Conservation (phyloP, 2,888 invertebrate genomes). For the Mesorhabditis belari region DNA sequence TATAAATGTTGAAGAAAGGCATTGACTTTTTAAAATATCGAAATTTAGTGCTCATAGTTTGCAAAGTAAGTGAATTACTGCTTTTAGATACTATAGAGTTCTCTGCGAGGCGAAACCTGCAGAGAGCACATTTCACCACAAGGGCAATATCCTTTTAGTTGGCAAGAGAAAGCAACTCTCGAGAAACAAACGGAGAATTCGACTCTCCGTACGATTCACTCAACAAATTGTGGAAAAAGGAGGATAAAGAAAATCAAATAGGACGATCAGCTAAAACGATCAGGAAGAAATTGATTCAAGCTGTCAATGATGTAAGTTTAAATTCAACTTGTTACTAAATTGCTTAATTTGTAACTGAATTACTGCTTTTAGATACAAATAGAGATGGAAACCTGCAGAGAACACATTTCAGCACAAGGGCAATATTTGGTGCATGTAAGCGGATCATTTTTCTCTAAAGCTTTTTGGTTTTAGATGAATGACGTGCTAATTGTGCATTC, state of each 20-base stretch:
- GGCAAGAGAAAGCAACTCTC: too few species aligned
- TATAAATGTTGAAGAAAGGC: too few species aligned
- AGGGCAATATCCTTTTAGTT: too few species aligned
- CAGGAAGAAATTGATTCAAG: conserved; percentile 16
- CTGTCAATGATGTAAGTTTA: conserved; percentile 20
- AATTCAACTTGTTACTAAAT: background rate
- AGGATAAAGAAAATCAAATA: conserved; percentile 9
- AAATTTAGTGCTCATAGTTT: conserved; percentile 31
- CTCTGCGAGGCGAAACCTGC: background rate
- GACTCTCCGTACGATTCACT: conserved; percentile 29
- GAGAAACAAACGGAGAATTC: conserved; percentile 9
- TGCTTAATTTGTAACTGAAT: background rate
- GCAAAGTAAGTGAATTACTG: conserved; percentile 25
- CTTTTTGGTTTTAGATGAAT: conserved; percentile 10
- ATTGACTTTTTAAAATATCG: too few species aligned
- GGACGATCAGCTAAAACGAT: conserved; percentile 28
- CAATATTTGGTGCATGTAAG: conserved; percentile 27
- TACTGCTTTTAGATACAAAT: conserved; percentile 19
- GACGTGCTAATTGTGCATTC: conserved; percentile 34
- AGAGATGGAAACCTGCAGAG: conserved; percentile 34
- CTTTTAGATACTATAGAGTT: too few species aligned
- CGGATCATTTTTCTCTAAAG: too few species aligned
- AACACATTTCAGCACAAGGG: conserved; percentile 27
- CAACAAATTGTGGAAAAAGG: conserved; percentile 30
- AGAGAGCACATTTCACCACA: background rate